phyloP scores from a whole-genome alignment of 2,113 vertebrate genomes.

The Micronycteris hirsuta region DNA sequence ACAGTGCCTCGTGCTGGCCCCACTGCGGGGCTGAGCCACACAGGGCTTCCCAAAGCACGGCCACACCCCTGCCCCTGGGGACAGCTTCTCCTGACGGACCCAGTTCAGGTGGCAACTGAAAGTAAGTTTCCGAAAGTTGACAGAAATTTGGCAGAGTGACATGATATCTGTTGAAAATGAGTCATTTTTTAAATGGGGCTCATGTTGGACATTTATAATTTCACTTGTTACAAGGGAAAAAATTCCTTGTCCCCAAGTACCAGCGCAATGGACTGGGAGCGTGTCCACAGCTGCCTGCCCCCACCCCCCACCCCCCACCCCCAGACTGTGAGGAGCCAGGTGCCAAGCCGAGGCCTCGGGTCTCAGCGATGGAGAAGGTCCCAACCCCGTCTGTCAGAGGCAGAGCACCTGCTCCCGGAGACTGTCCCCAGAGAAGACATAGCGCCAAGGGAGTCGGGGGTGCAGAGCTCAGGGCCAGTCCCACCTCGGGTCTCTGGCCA shows the following conservation, averaged over 20 bases:
- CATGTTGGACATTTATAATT: background rate
- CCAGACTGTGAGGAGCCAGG: background rate
- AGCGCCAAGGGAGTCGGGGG: too few relatives aligned
- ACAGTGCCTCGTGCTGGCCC: background rate
- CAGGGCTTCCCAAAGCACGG: too few relatives aligned
- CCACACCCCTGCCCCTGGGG: background rate
- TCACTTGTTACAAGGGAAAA: background rate
- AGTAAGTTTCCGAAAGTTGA: background rate
- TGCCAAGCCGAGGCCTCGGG: background rate
- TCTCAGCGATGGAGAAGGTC: background rate
- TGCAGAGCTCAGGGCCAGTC: rapidly evolving
- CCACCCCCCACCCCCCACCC: background rate
- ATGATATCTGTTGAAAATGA: background rate
- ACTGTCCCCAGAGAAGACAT: background rate
- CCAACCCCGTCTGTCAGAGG: background rate
- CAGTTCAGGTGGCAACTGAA: background rate
- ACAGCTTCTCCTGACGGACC: background rate
- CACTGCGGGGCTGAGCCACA: too few relatives aligned
- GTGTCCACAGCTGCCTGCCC: background rate
- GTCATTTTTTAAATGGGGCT: background rate
- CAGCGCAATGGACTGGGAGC: background rate
- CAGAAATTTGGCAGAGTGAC: background rate
- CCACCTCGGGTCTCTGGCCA: background rate
- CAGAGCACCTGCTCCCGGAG: background rate
- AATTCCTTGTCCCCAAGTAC: background rate